Evolutionary conservation across 2,113 vertebrate species (phyloP).

Genomic region (Verasper variegatus): DNA sequence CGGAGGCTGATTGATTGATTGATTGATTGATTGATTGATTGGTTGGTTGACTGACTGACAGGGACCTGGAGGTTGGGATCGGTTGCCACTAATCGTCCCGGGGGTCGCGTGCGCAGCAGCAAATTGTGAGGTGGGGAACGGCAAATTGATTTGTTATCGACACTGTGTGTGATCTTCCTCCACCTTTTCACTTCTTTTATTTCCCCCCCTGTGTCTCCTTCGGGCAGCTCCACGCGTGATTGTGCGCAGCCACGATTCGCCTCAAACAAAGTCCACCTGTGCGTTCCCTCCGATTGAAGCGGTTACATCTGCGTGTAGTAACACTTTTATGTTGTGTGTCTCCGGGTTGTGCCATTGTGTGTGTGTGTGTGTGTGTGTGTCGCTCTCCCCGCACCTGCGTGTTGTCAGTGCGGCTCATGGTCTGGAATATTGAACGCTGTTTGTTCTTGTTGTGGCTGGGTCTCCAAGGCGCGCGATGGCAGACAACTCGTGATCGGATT

Average conservation of each 20-base stretch:
- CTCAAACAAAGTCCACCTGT: conserved; percentile 69
- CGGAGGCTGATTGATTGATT: not conserved
- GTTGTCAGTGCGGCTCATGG: conserved; percentile 49
- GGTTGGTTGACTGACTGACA: conserved; percentile 55
- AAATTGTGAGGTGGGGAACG: conserved; percentile 30
- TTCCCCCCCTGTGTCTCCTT: not conserved
- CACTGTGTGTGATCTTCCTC: conserved; percentile 61
- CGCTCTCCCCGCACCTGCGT: not conserved
- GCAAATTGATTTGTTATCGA: conserved; percentile 72
- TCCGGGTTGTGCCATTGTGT: not conserved
- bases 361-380: not conserved
- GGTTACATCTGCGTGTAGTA: not conserved
- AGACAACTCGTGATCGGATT: conserved; percentile 73
- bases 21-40: not conserved
- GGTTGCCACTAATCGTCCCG: conserved; percentile 33
- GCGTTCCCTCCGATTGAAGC: conserved; percentile 1
- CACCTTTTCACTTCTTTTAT: not conserved
- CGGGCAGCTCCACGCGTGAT: not conserved
- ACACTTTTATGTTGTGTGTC: not conserved
- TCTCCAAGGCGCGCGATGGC: conserved; percentile 60
- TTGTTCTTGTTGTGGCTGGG: conserved; percentile 68
- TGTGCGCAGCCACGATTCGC: not conserved
- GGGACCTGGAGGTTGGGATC: conserved; percentile 38
- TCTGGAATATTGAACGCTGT: conserved; percentile 66
- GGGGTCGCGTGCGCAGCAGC: conserved; percentile 28